These are phyloP conservation scores for Camponotus fellah DNA, from an alignment of 2,888 invertebrate genomes.

Conservation along the genomic window DNA sequence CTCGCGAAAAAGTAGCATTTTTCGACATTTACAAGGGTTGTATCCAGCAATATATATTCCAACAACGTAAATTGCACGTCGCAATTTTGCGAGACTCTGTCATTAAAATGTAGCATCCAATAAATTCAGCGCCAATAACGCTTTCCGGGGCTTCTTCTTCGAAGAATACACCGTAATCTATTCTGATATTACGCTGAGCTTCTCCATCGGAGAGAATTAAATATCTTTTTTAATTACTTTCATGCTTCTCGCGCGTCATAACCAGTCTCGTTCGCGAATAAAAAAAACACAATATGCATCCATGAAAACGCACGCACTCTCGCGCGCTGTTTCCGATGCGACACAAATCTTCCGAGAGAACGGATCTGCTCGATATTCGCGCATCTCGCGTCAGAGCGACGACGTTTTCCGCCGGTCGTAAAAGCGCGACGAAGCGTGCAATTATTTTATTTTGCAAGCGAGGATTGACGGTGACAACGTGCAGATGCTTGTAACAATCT, in stretches of 20 bases:
- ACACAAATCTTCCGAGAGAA: slow-evolving; percentile 34
- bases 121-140: slow-evolving; percentile 16
- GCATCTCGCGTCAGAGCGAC: neutral
- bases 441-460: slow-evolving; percentile 45
- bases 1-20: neutral
- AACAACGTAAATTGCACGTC: slow-evolving; percentile 32
- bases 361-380: slow-evolving; percentile 36
- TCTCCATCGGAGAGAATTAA: slow-evolving; percentile 21
- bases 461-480: neutral
- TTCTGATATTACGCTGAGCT: slow-evolving; percentile 30
- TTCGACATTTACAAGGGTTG: slow-evolving; percentile 18
- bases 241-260: slow-evolving; percentile 13
- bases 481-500: slow-evolving; percentile 24
- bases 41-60: slow-evolving; percentile 30
- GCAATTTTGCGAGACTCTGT: slow-evolving; percentile 30
- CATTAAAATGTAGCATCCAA: slow-evolving; percentile 31
- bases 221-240: slow-evolving; percentile 49
- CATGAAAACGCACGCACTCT: neutral
- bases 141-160: neutral
- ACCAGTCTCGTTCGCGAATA: slow-evolving; percentile 11
- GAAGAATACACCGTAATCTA: slow-evolving; percentile 25
- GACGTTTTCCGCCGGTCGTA: slow-evolving; percentile 21
- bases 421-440: slow-evolving; percentile 27
- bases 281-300: neutral
- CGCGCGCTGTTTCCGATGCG: slow-evolving; percentile 13